Evolutionary conservation across 1,140 invertebrate genomes (phyloP).

Genomic region (Bombus fervidus): DNA sequence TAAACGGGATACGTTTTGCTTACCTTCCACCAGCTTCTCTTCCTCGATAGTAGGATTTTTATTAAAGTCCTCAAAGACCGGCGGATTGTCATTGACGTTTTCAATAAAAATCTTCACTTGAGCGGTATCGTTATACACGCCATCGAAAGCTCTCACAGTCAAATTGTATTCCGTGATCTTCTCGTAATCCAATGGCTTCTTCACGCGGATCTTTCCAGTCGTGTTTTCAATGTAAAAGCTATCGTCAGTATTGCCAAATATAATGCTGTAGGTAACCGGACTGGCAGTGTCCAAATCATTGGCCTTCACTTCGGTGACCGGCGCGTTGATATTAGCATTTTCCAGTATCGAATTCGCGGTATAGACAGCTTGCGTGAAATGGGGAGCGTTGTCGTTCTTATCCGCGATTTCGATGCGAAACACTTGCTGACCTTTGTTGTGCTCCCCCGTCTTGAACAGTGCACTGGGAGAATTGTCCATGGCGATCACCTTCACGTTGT

Average conservation of each 20-base stretch:
- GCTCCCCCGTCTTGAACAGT: constrained; percentile 86
- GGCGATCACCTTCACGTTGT: constrained; percentile 92
- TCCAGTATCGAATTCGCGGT: constrained; percentile 90
- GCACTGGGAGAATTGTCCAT: constrained; percentile 93
- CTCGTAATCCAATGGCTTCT: constrained; percentile 92
- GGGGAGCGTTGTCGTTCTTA: constrained; percentile 94
- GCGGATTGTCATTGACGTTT: constrained; percentile 93
- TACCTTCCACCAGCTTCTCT: constrained; percentile 85
- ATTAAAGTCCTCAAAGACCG: constrained; percentile 87
- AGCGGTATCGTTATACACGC: constrained; percentile 88
- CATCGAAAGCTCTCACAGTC: constrained; percentile 90
- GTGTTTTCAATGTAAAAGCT: constrained; percentile 90
- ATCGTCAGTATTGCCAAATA: constrained; percentile 89
- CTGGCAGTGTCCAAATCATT: constrained; percentile 91
- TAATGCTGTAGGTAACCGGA: constrained; percentile 90
- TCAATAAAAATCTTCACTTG: constrained; percentile 90
- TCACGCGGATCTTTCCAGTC: constrained; percentile 91
- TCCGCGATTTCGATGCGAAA: constrained; percentile 95
- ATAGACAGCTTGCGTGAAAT: constrained; percentile 89
- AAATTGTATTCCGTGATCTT: constrained; percentile 90
- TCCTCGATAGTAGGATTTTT: constrained; percentile 88
- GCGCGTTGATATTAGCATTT: constrained; percentile 90
- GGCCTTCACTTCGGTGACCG: constrained; percentile 92
- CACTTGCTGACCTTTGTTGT: constrained; percentile 88
- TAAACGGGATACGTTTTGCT: constrained; percentile 50